These are phyloP conservation scores for Alethe diademata DNA, from an alignment of 2,113 vertebrate genomes.

Conservation along the genomic window DNA sequence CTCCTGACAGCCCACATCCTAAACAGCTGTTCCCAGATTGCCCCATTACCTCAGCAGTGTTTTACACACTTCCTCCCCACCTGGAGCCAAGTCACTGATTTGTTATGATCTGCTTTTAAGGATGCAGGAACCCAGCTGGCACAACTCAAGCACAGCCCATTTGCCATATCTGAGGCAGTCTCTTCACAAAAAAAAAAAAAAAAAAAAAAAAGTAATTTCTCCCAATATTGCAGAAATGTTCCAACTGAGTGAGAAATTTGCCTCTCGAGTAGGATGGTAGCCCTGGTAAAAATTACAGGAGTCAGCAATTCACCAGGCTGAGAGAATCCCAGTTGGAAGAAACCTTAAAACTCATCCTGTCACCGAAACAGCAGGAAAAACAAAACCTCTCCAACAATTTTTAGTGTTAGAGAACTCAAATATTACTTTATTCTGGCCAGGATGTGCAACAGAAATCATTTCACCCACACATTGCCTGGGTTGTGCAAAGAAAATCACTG, in stretches of 20 bases:
- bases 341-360: not conserved
- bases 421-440: not conserved
- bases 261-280: not conserved
- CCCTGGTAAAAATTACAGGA: not conserved
- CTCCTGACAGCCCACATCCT: not conserved
- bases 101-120: not conserved
- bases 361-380: not conserved
- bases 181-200: not conserved
- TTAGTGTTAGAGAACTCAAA: not conserved
- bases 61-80: not conserved
- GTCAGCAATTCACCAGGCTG: fast-evolving
- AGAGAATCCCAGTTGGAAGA: not conserved
- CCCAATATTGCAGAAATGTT: not conserved
- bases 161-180: not conserved
- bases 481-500: not conserved
- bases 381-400: not conserved
- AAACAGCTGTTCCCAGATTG: not conserved
- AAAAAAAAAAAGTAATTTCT: not conserved
- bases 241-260: not conserved
- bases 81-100: not conserved
- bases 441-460: not conserved
- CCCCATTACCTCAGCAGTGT: not conserved
- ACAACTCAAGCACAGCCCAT: fast-evolving
- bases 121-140: not conserved
- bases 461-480: not conserved